These are phyloP conservation scores for Speoplatyrhinus poulsoni DNA, from an alignment of 2,113 vertebrate genomes.

Conservation along the genomic window DNA sequence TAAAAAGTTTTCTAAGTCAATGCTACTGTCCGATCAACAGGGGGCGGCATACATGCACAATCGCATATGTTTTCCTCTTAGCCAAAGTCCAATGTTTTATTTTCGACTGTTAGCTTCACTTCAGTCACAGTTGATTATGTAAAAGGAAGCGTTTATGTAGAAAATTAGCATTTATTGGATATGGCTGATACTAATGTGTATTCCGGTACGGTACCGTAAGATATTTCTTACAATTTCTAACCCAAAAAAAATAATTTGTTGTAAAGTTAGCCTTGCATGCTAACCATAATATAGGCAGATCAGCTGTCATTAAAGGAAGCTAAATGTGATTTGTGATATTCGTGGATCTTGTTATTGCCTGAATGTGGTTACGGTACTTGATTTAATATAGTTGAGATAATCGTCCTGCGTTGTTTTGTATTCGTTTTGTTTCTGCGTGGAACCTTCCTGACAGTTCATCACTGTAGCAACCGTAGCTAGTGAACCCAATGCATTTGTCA, in stretches of 20 bases:
- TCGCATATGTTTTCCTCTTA: too few relatives aligned
- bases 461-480: not conserved
- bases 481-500: not conserved
- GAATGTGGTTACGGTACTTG: not conserved
- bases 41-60: slow-evolving; percentile 18
- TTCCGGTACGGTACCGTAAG: slow-evolving; percentile 33
- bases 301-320: not conserved
- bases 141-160: not conserved
- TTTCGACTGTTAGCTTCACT: not conserved
- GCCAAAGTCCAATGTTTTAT: slow-evolving; percentile 17
- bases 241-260: not conserved
- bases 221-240: not conserved
- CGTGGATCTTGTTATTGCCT: not conserved
- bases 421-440: slow-evolving; percentile 14
- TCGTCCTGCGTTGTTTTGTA: not conserved
- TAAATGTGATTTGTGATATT: not conserved
- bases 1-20: not conserved
- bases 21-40: slow-evolving; percentile 29
- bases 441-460: slow-evolving; percentile 24
- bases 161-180: not conserved
- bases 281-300: not conserved
- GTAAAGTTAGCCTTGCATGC: slow-evolving; percentile 2
- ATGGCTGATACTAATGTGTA: slow-evolving; percentile 9
- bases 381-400: too few relatives aligned
- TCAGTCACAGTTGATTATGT: not conserved